Percentiles rank a stretch among this genome's conserved stretches.
Evolutionary conservation across 2,888 invertebrate species (phyloP).

Genomic region (Caenorhabditis doughertyi): DNA sequence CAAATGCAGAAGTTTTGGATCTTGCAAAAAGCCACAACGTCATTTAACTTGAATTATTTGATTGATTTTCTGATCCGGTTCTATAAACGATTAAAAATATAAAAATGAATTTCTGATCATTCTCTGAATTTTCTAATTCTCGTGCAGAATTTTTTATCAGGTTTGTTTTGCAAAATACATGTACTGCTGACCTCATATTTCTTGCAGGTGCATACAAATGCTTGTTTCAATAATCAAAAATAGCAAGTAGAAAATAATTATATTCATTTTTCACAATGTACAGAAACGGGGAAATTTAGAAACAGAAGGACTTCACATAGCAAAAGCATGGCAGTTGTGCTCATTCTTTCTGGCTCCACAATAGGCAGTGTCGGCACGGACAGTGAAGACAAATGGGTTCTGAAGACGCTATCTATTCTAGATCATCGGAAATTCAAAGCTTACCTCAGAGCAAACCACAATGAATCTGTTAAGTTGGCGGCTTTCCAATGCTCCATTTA

Average conservation of each 20-base stretch:
- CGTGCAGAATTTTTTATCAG: too few species aligned
- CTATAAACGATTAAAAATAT: too few species aligned
- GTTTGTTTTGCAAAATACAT: too few species aligned
- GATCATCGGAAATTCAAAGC: not conserved
- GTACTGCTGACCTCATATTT: too few species aligned
- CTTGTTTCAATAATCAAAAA: not conserved
- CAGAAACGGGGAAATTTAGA: slow-evolving; percentile 2
- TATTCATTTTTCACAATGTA: slow-evolving; percentile 40
- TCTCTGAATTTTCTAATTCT: too few species aligned
- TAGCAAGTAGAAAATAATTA: slow-evolving; percentile 39
- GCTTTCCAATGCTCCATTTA: slow-evolving; percentile 39
- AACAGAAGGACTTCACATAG: slow-evolving; percentile 19
- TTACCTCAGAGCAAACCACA: slow-evolving; percentile 55
- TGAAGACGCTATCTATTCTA: not conserved
- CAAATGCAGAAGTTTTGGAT: not conserved
- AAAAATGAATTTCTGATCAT: too few species aligned
- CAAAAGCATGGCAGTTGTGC: slow-evolving; percentile 58
- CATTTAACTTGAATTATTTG: not conserved
- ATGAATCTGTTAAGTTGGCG: slow-evolving; percentile 39
- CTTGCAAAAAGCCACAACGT: not conserved
- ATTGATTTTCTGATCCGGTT: too few species aligned
- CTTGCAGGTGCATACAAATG: too few species aligned
- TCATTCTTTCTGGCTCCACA: slow-evolving; percentile 60
- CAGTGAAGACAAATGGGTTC: slow-evolving; percentile 58
- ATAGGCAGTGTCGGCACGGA: slow-evolving; percentile 57